Base-by-base conservation (phyloP, 2,888 invertebrate species). In the Ramazzottius varieornatus region DNA sequence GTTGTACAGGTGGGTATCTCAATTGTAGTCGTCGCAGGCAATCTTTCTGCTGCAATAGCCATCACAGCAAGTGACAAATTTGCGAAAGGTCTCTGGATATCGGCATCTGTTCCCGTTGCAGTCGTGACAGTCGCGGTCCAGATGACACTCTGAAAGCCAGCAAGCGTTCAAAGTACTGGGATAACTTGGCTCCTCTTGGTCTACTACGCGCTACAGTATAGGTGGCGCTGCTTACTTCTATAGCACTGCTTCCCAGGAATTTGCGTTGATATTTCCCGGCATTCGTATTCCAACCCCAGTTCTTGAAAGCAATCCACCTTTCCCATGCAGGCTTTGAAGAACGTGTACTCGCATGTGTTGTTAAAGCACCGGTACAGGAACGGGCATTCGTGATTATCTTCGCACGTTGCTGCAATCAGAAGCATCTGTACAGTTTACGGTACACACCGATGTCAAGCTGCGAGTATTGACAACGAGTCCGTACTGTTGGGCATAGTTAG, bases 91-190 rank as follows among this genome's bases (percentile, higher is more conserved):
- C 54, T 54, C 54, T 4, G 54, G 54, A 29, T 54, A 54, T 4
- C 54, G 54, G 29, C 54, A 54, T 24, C 4, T 54, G 29, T 29
- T 54, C n/a, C 54, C 54, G 54, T 54, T 54, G 54, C 54, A 54
- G 54, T 54, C 54, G 20, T 29, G 24, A 54, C 54, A 54, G 29
- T 54, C 54, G 16, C 54, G 54, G 24, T 54, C 20, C 29, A 54
- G 8, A 4, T 16, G 20, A 29, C 54, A 54, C 54, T 54, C 54
- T 40, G 20, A 20, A n/a, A n/a, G n/a, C n/a, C n/a, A n/a, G n/a
- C n/a, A n/a, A n/a, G n/a, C n/a, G n/a, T n/a, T n/a, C n/a, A n/a
- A n/a, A n/a, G n/a, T n/a, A n/a, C n/a, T n/a, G n/a, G n/a, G n/a
- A n/a, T n/a, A n/a, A n/a, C n/a, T n/a, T n/a, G n/a, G n/a, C n/a